Evolutionary conservation across 2,113 vertebrate genomes (phyloP), one percentile per base, ranked within the genome.

Genomic region (Vireo altiloquus): DNA sequence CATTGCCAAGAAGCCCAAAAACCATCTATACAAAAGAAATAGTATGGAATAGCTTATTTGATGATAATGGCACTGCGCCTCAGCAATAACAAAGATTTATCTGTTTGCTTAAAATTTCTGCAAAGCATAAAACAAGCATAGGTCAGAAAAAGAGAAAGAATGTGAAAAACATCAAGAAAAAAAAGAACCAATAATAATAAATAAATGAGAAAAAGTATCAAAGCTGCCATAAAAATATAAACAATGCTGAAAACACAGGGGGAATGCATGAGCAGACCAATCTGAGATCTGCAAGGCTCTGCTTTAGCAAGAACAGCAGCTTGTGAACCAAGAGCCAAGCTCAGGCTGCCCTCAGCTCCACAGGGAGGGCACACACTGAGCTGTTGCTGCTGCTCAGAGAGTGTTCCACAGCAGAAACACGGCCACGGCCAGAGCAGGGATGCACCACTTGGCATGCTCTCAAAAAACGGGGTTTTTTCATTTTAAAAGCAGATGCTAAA

Each of bases 371-470:
- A 46, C 75, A 78, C 64, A 33, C 59, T 20, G 46, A 69, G 71
- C 63, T 52, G 37, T 61, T 84, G 46, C 37, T 52, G 37, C 65
- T 84, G 46, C 37, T 18, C 56, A 18, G 12, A 2, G 0, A 2
- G 0, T 2, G 28, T 2, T 28, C 46, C 77, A 50, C 2, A n/a
- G 52, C 46, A 74, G 44, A 85, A 71, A 6, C 12, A 30, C 0
- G 2, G 40, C n/a, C 28, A 31, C 5, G 11, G 60, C 50, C 77
- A 78, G 6, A 69, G 88, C 47, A 66, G 64, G 42, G 39, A 10
- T 59, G 71, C 74, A 44, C 22, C 8, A 37, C 25, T 31, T 23
- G 35, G 31, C 10, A 25, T 23, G n/a, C 24, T 14, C 31, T 59
- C 23, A 23, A 57, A 63, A 72, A 11, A 18, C 3, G 1, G 13